phyloP scores from a whole-genome alignment of 2,888 invertebrate genomes.

The Tenthredo distinguenda region DNA sequence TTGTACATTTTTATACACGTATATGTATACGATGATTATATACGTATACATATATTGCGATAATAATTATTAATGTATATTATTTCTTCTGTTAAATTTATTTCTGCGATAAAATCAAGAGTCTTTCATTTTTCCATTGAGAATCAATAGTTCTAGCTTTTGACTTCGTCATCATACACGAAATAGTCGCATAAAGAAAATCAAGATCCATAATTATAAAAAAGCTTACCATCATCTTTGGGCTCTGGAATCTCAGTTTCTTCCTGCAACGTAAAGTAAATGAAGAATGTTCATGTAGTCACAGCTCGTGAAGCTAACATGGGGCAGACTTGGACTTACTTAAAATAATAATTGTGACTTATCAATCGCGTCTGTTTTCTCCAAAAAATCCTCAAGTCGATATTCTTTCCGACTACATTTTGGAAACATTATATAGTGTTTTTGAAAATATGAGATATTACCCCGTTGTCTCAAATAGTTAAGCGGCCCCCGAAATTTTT shows the following conservation, averaged over 20 bases:
- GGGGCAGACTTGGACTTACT: neutral
- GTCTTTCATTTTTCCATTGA: neutral
- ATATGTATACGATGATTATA: neutral
- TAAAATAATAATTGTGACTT: neutral
- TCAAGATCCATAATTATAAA: conserved; percentile 29
- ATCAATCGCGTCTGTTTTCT: too few relatives aligned
- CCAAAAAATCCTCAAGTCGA: neutral
- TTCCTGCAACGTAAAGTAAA: conserved; percentile 82
- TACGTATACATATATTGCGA: too few relatives aligned
- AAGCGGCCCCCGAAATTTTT: neutral
- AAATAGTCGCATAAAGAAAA: neutral
- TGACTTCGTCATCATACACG: neutral
- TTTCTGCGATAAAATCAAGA: neutral
- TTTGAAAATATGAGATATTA: neutral
- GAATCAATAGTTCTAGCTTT: neutral
- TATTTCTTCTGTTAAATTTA: too few relatives aligned
- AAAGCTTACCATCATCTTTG: conserved; percentile 85
- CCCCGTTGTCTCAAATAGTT: neutral
- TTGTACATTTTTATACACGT: neutral
- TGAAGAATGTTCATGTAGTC: conserved; percentile 54
- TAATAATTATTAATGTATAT: too few relatives aligned
- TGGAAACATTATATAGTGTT: neutral
- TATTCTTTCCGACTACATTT: neutral
- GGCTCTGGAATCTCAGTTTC: conserved; percentile 91
- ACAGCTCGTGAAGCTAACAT: conserved; percentile 43